Conservation (phyloP, 2,797 vertebrate species). For the Spinibarbus caldwelli region DNA sequence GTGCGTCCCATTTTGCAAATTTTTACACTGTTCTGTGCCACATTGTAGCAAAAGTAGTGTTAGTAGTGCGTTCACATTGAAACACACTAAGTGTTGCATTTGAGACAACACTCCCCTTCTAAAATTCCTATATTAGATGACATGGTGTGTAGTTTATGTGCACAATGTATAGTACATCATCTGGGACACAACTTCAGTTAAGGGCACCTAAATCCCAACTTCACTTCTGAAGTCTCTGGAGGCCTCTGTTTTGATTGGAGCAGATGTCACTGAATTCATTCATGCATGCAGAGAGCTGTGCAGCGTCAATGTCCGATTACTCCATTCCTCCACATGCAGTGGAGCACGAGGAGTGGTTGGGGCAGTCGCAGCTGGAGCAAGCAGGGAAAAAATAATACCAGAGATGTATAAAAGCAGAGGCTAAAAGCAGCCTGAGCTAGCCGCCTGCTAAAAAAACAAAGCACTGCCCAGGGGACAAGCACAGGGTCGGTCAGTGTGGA, state of each 20-base stretch:
- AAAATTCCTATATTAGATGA: neutral
- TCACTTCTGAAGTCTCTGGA: conserved; percentile 17
- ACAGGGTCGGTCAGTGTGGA: conserved; percentile 62
- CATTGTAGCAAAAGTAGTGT: neutral
- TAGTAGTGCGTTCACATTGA: too few relatives aligned
- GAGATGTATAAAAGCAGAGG: conserved; percentile 79
- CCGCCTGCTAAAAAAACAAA: conserved; percentile 83
- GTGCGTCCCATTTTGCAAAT: neutral
- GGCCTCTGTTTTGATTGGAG: conserved; percentile 43
- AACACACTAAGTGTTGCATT: neutral
- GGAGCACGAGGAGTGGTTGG: conserved; percentile 61
- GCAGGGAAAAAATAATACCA: conserved; percentile 79
- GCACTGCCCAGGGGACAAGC: conserved; percentile 74
- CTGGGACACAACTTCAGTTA: neutral
- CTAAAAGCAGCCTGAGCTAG: conserved; percentile 82
- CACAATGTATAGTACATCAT: neutral
- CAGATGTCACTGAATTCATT: conserved; percentile 50
- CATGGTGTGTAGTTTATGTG: neutral
- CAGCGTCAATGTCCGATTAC: conserved; percentile 68
- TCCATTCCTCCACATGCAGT: conserved; percentile 69
- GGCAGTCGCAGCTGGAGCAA: conserved; percentile 60
- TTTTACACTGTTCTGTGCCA: neutral
- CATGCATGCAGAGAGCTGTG: conserved; percentile 36
- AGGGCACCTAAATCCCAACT: conserved; percentile 2
- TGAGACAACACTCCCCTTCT: neutral